Base-by-base conservation (phyloP, 2,888 invertebrate genomes). In the Leptinotarsa tumamoca region DNA sequence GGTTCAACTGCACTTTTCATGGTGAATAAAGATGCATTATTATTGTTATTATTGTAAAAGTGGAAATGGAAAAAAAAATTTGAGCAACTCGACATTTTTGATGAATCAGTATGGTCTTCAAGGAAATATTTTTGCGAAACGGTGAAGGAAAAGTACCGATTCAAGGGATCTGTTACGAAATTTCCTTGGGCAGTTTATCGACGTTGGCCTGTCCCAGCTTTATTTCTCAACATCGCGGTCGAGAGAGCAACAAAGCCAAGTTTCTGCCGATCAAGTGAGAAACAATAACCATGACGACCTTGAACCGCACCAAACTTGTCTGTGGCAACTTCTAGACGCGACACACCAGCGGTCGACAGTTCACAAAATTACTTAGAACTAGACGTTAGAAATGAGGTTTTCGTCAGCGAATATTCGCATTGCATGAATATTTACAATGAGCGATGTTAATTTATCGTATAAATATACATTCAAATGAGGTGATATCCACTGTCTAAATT, bases 301-400 rank as follows among this genome's bases (percentile, higher is more conserved):
- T 81, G 81, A 81, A 81, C 81, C 72, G 73, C 76, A 79, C 79
- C 77, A 80, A 81, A 81, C 81, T 75, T 72, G 81, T 79, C 80
- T 80, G 80, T 72, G 74, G 71, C 78, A 76, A 75, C 78, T 74
- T 71, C 78, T 78, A 78, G 78, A 78, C 78, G 76, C 51, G 68
- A 68, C 50, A 33, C 33, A 56, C n/a, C 15, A 23, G 13, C 68
- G 52, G 21, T 33, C 67, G 50, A 70, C 67, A 72, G 72, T 58
- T 72, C 71, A 68, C 68, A 66, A 75, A 69, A 75, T 75, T 69
- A 69, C 66, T 13, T 7, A 72, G 51, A 69, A 75, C 69, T 72
- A 75, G 75, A 75, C 75, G 61, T 52, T 50, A 61, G 54, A 63
- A 63, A 33, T 27, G 63, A 63, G 63, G 63, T 63, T 63, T 63